phyloP scores from a whole-genome alignment of 2,888 invertebrate species.

The Noctua fimbriata region DNA sequence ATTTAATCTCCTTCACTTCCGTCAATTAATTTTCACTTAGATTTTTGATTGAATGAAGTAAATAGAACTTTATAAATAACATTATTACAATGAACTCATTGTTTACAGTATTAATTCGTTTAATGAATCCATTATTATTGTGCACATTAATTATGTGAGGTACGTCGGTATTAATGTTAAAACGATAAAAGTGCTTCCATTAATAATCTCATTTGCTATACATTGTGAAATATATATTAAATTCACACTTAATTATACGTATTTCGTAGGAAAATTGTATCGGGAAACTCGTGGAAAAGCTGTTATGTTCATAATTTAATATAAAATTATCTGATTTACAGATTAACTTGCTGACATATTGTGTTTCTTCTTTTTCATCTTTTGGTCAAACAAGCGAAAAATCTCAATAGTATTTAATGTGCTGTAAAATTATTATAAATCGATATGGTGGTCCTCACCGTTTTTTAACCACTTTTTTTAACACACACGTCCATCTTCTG shows the following conservation, averaged over 20 bases:
- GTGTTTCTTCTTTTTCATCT: background rate
- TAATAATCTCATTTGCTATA: slow-evolving; percentile 27
- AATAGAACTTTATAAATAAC: background rate
- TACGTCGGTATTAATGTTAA: slow-evolving; percentile 15
- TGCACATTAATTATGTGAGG: slow-evolving; percentile 6
- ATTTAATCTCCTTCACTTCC: background rate
- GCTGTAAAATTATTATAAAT: background rate
- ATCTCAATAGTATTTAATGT: background rate
- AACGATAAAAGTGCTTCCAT: slow-evolving; percentile 31
- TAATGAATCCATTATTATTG: slow-evolving; percentile 23
- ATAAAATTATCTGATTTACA: background rate
- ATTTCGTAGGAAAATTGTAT: slow-evolving; percentile 11
- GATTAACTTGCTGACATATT: background rate
- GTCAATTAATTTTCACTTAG: background rate
- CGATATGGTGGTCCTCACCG: background rate
- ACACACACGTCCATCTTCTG: no score
- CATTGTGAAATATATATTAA: slow-evolving; percentile 16
- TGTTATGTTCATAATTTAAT: background rate
- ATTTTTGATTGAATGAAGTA: background rate
- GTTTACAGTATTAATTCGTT: background rate
- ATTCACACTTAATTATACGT: slow-evolving; percentile 18
- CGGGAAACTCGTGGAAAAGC: background rate
- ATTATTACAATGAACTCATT: slow-evolving; percentile 16
- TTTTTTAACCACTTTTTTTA: background rate
- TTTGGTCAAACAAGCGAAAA: background rate